Evolutionary conservation across 2,797 vertebrate genomes (phyloP).

Genomic region (Margarornis squamiger): DNA sequence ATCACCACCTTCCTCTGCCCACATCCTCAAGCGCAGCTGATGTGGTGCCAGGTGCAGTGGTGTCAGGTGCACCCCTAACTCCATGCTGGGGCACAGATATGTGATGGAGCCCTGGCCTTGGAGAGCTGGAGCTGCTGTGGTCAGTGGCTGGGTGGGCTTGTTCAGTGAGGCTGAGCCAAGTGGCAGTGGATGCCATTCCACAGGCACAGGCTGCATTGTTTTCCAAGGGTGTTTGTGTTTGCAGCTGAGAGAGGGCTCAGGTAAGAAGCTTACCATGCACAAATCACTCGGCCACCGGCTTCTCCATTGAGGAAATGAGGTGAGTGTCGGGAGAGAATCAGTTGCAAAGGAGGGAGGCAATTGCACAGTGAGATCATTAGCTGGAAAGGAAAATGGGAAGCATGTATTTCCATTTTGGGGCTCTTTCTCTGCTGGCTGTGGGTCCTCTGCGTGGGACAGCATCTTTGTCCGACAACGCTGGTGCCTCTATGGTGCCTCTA

Average conservation of each 20-base stretch:
- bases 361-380: fast-evolving
- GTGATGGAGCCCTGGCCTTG: neutral
- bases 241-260: neutral
- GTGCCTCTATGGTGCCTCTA: neutral
- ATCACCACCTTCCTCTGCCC: neutral
- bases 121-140: neutral
- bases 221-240: neutral
- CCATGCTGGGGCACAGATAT: fast-evolving
- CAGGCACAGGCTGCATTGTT: fast-evolving
- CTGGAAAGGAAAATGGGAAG: neutral
- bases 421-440: neutral
- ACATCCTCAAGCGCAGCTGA: neutral
- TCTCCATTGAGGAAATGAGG: fast-evolving
- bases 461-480: neutral
- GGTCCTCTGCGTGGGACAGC: fast-evolving
- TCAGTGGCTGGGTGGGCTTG: fast-evolving
- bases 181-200: neutral
- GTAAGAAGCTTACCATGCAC: fast-evolving
- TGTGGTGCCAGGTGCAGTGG: fast-evolving
- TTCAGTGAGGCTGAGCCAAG: neutral
- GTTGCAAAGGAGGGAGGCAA: neutral
- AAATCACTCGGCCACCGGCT: fast-evolving
- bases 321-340: neutral
- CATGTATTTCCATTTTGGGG: neutral
- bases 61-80: neutral